Base-by-base conservation (phyloP, 2,797 vertebrate species). In the Spheniscus humboldti region DNA sequence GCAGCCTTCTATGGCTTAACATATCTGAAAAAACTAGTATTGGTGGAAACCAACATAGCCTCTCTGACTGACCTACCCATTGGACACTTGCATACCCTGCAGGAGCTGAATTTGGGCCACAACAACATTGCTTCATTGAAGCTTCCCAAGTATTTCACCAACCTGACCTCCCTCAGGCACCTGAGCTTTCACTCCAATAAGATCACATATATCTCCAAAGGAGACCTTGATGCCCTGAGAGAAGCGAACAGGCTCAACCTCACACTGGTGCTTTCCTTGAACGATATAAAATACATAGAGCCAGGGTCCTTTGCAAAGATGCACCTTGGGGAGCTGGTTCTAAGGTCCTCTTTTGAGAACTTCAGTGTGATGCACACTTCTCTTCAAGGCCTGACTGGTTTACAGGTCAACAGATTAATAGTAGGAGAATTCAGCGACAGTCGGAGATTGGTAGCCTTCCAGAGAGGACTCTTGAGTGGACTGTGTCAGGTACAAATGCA, bases 201-300 rank as follows among this genome's bases (percentile, higher is more conserved):
- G 24, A 98, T 99, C 62, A 93, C 97, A 14, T 82, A 66, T 15
- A 97, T 98, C 76, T 97, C 80, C 86, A 74, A 62, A 35, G 79
- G 89, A 83, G 97, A 98, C 55, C 95, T 98, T 2, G 95, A 95
- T 53, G 78, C 95, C 53, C 90, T 99, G 60, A 93, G 48, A 84
- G 59, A 84, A 87, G 92, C 20, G 24, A 90, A 83, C 7, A 78
- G 72, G 13, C 43, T 43, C 68, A 98, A 98, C 69, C 95, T 98
- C 47, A 98, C 98, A 1, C 76, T 98, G 82, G 98, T 98, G 27
- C 94, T 99, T 48, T 98, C 98, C 66, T 59, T 97, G 63, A 99
- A 99, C 64, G 66, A 82, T 30, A 97, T 99, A 85, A 84, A 97
- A 31, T 79, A 91, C 56, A 98, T 98, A 28, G 69, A 98, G 56